These are phyloP conservation scores for Platyscapa corneri DNA, from an alignment of 1,140 invertebrate species.

Conservation along the genomic window DNA sequence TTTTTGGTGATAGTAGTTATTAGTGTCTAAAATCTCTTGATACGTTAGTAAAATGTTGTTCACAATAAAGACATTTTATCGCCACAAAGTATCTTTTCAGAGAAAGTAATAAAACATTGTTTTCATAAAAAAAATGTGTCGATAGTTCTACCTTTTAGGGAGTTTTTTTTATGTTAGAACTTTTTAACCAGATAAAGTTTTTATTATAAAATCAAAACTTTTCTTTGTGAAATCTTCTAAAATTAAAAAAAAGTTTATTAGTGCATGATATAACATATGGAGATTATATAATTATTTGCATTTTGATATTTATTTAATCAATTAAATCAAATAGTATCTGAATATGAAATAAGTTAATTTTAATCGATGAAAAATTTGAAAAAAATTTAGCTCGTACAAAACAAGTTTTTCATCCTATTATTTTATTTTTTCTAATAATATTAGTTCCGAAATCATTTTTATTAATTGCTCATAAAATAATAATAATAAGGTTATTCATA, in stretches of 20 bases:
- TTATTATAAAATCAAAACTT: too few species aligned
- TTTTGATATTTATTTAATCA: too few species aligned
- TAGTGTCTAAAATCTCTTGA: neutral
- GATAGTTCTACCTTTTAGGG: neutral
- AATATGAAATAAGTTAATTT: too few species aligned
- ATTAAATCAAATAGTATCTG: too few species aligned
- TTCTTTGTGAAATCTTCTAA: too few species aligned
- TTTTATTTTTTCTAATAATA: neutral
- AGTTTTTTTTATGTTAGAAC: neutral
- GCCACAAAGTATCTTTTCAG: neutral
- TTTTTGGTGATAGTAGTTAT: neutral
- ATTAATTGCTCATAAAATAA: neutral
- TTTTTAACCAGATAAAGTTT: too few species aligned
- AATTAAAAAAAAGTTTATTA: too few species aligned
- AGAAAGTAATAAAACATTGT: neutral
- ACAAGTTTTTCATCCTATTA: too few species aligned
- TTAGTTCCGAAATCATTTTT: neutral
- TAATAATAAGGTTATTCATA: neutral
- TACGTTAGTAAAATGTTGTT: neutral
- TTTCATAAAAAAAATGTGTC: conserved; percentile 9
- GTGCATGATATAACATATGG: too few species aligned
- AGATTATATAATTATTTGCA: too few species aligned
- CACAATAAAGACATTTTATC: neutral
- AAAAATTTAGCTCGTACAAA: too few species aligned
- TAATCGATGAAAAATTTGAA: too few species aligned